Evolutionary conservation across 2,888 invertebrate genomes (phyloP).

Genomic region (Meiosimyza decipiens): DNA sequence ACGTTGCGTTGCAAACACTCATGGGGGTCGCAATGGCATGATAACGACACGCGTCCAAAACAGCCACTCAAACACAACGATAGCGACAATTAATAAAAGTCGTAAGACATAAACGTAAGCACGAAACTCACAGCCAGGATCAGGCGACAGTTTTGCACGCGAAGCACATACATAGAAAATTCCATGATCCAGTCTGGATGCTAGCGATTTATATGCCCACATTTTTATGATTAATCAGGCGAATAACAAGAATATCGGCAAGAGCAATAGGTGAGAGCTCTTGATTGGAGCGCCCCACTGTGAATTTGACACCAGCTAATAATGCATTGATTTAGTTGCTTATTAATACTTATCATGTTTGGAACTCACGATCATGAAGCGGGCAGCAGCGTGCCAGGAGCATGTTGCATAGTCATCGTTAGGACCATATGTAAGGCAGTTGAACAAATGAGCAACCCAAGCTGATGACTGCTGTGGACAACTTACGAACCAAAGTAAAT

Average conservation of each 20-base stretch:
- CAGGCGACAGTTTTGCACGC: constrained; percentile 29
- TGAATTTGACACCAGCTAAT: constrained; percentile 60
- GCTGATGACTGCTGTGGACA: too few relatives aligned
- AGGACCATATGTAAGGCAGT: not conserved
- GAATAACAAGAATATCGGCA: constrained; percentile 44
- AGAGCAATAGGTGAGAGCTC: constrained; percentile 30
- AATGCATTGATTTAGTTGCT: constrained; percentile 63
- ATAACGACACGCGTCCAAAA: constrained; percentile 23
- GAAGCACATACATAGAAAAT: not conserved
- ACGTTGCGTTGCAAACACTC: constrained; percentile 40
- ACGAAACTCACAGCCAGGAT: constrained; percentile 1
- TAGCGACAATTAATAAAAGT: constrained; percentile 32
- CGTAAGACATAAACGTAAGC: constrained; percentile 8
- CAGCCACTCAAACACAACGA: constrained; percentile 29
- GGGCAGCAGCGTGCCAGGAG: not conserved
- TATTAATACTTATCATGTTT: constrained; percentile 59
- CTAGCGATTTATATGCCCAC: constrained; percentile 25
- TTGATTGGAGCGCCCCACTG: constrained; percentile 50
- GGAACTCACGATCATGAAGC: constrained; percentile 11
- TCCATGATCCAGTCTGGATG: constrained; percentile 6
- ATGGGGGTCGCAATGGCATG: constrained; percentile 38
- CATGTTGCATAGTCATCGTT: not conserved
- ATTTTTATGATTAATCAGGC: constrained; percentile 57
- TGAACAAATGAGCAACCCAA: too few relatives aligned
- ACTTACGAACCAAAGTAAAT: not conserved